phyloP scores from a whole-genome alignment of 2,797 vertebrate genomes.

The Cephalopachus bancanus region DNA sequence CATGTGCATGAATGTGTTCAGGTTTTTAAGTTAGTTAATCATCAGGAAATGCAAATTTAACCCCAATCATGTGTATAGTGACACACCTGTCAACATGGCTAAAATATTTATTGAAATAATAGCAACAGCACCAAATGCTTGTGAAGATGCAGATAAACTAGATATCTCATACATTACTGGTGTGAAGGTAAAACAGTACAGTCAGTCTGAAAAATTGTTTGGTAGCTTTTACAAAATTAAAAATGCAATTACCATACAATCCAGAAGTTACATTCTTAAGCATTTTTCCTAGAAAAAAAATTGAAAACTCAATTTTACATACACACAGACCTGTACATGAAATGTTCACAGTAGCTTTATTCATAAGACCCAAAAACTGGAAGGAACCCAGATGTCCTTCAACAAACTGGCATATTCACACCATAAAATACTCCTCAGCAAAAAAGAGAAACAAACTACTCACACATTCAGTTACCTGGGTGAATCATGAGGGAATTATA shows the following conservation, averaged over 20 bases:
- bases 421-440: background rate
- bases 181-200: background rate
- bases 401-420: background rate
- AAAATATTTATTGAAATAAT: background rate
- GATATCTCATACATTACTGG: background rate
- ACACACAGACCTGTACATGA: background rate
- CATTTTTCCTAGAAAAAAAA: background rate
- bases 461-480: background rate
- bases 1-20: background rate
- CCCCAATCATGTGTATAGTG: background rate
- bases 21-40: background rate
- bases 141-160: background rate
- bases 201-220: background rate
- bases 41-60: constrained; percentile 1
- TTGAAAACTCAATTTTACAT: background rate
- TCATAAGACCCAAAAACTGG: background rate
- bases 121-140: background rate
- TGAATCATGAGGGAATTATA: background rate
- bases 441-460: background rate
- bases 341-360: background rate
- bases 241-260: background rate
- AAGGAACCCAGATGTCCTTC: background rate
- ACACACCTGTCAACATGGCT: background rate
- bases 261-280: background rate
- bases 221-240: background rate